Conservation (phyloP, 2,113 vertebrate species). For the Carassius carassius region DNA sequence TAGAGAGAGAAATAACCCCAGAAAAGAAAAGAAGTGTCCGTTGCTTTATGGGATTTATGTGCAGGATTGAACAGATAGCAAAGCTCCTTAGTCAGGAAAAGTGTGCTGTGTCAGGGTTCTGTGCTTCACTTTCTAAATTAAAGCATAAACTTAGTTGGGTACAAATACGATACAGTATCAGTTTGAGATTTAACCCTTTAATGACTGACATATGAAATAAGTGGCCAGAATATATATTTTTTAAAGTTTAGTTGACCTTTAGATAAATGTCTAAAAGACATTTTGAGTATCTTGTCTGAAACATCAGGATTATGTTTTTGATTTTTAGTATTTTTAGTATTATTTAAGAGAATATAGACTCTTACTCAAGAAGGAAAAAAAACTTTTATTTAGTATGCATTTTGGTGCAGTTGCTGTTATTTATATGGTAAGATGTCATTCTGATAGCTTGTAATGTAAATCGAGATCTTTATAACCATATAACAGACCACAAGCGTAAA, state of each 20-base stretch:
- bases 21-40: background rate
- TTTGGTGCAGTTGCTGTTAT: background rate
- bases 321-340: background rate
- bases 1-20: background rate
- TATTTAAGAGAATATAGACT: background rate
- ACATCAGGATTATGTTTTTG: background rate
- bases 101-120: background rate
- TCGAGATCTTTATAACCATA: background rate
- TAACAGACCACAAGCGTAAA: background rate
- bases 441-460: background rate
- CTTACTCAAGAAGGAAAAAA: background rate
- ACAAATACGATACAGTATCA: background rate
- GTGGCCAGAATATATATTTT: no score
- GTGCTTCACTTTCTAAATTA: background rate
- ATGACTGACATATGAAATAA: background rate
- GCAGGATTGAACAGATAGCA: background rate
- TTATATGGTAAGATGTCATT: background rate
- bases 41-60: conserved; percentile 8
- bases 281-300: background rate
- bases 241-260: background rate
- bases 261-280: background rate
- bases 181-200: background rate
- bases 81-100: conserved; percentile 4
- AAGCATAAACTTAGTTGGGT: background rate
- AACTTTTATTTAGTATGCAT: background rate